Evolutionary conservation across 2,797 vertebrate genomes (phyloP), one percentile per base, ranked within the genome.

Genomic region (Lepidocolaptes lacrymiger): DNA sequence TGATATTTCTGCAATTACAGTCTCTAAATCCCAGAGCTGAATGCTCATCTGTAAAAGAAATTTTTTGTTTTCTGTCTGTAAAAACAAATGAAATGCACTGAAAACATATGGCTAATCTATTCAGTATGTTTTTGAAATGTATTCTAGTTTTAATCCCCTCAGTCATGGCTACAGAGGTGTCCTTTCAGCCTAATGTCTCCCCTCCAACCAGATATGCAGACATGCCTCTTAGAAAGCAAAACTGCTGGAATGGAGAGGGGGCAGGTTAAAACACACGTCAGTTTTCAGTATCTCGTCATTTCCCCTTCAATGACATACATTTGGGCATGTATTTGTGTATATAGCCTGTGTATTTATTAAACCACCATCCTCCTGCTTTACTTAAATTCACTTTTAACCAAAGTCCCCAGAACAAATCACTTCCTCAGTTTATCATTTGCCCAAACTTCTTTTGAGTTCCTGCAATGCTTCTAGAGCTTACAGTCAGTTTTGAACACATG

Each of bases 121-220:
- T 84, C 92, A 91, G 46, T 82, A 72, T 97, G 83, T 76, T 97
- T 97, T 94, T 74, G 51, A 94, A 97, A 79, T 37, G 24, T 73
- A 85, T 88, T 94, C 62, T 69, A 46, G 7, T 71, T 96, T 97
- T 95, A 75, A 55, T 90, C 91, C 67, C 46, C 79, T 93, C 89
- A 85, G 88, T 92, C 85, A 92, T 55, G 86, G 83, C 58, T 56
- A 95, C 93, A 97, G 85, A 90, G 43, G 62, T 93, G 51, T 97
- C 92, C 95, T 97, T 96, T 96, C 59, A 96, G 91, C 61, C 69
- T 96, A 94, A 97, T 94, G 62, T 96, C 75, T 95, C 74, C 85
- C 68, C 93, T 96, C 71, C 66, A 96, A 69, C 62, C 82, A 97
- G 91, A 97, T 96, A 94, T 96, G 37, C 89, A 98, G 97, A 96